Evolutionary conservation across 2,797 vertebrate genomes (phyloP).

Genomic region (Dendrocincla fuliginosa): DNA sequence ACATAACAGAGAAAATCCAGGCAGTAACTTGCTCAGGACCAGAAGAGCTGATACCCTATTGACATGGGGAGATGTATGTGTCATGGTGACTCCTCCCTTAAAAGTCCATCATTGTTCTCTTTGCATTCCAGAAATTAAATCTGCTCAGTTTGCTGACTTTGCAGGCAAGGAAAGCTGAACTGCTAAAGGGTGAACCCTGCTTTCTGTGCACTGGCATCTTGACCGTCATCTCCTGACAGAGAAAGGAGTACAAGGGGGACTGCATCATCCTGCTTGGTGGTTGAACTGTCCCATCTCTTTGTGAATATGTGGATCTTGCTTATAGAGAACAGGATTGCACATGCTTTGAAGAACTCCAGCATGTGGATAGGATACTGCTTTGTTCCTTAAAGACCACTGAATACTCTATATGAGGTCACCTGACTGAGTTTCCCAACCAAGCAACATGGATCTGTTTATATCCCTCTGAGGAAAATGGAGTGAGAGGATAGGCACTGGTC

Average conservation of each 20-base stretch:
- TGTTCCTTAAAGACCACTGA: neutral
- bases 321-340: neutral
- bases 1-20: neutral
- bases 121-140: neutral
- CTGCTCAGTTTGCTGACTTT: neutral
- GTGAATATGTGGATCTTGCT: neutral
- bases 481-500: neutral
- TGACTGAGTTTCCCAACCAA: neutral
- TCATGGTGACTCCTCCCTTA: neutral
- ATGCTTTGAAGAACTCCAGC: neutral
- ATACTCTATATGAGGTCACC: neutral
- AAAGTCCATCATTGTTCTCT: neutral
- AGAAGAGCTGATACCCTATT: neutral
- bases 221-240: neutral
- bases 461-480: neutral
- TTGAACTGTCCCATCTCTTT: neutral
- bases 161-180: neutral
- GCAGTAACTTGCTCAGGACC: neutral
- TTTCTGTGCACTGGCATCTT: neutral
- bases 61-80: neutral
- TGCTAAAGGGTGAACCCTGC: neutral
- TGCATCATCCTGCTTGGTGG: fast-evolving
- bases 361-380: neutral
- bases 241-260: neutral
- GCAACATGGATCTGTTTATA: neutral